phyloP scores from a whole-genome alignment of 2,888 invertebrate genomes.

The Pollenia labialis region DNA sequence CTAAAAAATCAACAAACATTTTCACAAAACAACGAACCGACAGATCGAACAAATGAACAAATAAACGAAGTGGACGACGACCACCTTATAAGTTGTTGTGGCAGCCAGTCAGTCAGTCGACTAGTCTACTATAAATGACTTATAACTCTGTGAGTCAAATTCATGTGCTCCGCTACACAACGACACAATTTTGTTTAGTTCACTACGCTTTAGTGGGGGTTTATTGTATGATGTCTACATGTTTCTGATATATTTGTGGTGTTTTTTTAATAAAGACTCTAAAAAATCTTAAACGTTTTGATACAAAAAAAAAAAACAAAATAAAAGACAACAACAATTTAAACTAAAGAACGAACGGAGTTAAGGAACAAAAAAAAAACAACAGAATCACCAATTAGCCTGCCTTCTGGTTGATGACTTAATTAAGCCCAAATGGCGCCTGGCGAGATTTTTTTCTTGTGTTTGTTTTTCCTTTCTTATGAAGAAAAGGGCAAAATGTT shows the following conservation, averaged over 20 bases:
- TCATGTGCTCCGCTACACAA: constrained; percentile 36
- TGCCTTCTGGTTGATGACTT: constrained; percentile 85
- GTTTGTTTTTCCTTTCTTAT: constrained; percentile 47
- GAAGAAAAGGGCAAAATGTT: constrained; percentile 15
- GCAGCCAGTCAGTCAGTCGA: constrained; percentile 26
- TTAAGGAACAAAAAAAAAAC: constrained; percentile 37
- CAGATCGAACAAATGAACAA: background rate
- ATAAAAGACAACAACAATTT: background rate
- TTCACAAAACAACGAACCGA: background rate
- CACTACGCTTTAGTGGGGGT: constrained; percentile 13
- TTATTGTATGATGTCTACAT: constrained; percentile 27
- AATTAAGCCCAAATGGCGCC: constrained; percentile 84
- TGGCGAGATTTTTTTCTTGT: constrained; percentile 75
- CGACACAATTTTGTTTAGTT: constrained; percentile 51
- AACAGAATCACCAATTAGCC: constrained; percentile 84
- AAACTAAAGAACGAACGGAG: constrained; percentile 32
- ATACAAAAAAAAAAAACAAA: constrained; percentile 34
- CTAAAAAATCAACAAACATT: constrained; percentile 14
- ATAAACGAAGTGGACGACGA: constrained; percentile 49
- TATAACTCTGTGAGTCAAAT: constrained; percentile 37
- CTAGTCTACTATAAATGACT: constrained; percentile 36
- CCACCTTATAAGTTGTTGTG: constrained; percentile 57
- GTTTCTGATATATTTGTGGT: constrained; percentile 16
- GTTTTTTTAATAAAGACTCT: constrained; percentile 49
- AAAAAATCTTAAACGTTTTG: constrained; percentile 54